Base-by-base conservation (phyloP, 2,113 vertebrate genomes). In the Calyptommatus sinebrachiatus region DNA sequence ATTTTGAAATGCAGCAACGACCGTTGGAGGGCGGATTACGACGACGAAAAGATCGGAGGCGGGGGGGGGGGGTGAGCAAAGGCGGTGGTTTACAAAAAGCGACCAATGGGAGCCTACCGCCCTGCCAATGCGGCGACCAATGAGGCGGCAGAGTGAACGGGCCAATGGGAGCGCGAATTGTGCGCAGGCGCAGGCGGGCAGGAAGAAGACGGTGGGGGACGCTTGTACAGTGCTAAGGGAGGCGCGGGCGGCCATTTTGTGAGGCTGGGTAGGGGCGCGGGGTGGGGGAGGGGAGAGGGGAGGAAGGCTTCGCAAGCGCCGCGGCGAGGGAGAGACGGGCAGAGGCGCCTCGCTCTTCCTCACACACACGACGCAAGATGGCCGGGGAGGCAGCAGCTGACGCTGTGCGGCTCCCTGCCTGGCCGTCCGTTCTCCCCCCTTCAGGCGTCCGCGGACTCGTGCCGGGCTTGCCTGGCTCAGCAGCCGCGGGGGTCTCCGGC, bases 281-380 rank as follows among this genome's bases (percentile, higher is more conserved):
- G 9, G 90, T 92, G 93, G 89, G 83, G 92, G 91, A 92, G 93
- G 91, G 93, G 90, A 91, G 93, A 93, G 94, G 92, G 89, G 91
- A 22, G 90, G 77, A 86, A 90, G 88, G 93, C 92, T 71, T 87
- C 85, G 41, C 89, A 41, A 41, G 35, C 35, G 84, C 31, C 45
- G 72, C 57, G 79, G 41, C 65, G 71, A 41, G 8, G 65, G 41
- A 50, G 48, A 81, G 79, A 69, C 79, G 73, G 72, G 79, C 71
- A 74, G 62, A 74, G 71, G 72, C 72, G 60, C 46, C 65, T 65
- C 65, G 75, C 60, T 60, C n/a, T 69, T 63, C 60, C 78, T 26
- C 91, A 53, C 92, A 92, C 88, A 94, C 88, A 90, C 91, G 81
- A 91, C 91, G 87, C 93, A 93, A 94, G 93, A 94, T 93, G 93